These are phyloP conservation scores for Pecten maximus DNA, from an alignment of 2,888 invertebrate species.

Conservation along the genomic window DNA sequence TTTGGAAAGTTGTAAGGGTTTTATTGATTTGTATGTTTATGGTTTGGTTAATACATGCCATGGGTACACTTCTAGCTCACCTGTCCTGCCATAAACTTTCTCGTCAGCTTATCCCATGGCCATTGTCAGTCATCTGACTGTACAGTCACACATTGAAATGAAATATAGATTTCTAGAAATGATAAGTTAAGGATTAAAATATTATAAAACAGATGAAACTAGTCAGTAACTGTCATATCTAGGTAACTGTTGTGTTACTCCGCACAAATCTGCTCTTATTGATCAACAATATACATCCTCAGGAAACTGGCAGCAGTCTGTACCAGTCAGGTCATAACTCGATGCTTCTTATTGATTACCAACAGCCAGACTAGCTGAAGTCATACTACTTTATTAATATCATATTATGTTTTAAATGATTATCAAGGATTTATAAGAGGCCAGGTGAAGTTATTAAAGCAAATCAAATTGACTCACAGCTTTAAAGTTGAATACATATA, in stretches of 20 bases:
- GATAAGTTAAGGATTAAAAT: no score
- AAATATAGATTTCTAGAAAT: no score
- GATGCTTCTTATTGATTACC: neutral
- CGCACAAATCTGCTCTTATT: no score
- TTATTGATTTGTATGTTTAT: neutral
- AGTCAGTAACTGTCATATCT: no score
- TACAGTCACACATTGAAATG: no score
- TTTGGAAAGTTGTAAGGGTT: neutral
- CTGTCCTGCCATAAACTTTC: neutral
- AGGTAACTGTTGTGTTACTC: no score
- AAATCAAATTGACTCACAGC: neutral
- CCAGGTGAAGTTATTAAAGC: neutral
- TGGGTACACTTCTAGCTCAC: neutral
- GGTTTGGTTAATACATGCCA: neutral
- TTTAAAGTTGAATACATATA: neutral
- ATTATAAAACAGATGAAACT: no score
- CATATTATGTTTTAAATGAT: neutral
- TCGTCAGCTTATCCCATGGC: neutral
- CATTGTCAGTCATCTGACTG: neutral
- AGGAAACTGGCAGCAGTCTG: neutral
- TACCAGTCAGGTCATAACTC: neutral
- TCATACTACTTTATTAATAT: neutral
- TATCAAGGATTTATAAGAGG: neutral
- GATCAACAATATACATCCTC: neutral
- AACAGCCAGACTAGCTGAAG: neutral